Evolutionary conservation across 23 tunicate species (phyloP).

Genomic region (Oikopleura dioica): DNA sequence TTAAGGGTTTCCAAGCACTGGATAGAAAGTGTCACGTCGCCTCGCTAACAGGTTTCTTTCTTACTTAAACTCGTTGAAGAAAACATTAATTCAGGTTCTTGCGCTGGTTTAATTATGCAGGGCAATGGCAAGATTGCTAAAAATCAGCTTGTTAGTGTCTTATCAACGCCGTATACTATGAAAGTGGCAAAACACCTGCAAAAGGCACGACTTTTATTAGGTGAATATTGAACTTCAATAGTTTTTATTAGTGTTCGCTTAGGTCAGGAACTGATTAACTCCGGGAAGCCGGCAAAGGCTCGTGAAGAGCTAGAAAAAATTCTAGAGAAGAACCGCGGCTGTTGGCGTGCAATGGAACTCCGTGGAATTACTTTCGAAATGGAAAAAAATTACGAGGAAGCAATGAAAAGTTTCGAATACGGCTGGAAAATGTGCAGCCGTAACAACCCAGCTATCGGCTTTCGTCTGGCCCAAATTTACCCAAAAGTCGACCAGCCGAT

Average conservation of each 20-base stretch:
- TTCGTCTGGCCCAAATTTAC: not conserved
- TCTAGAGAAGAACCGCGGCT: not conserved
- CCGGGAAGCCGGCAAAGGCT: not conserved
- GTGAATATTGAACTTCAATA: too few species aligned
- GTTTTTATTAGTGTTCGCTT: too few species aligned
- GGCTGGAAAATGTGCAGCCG: too few species aligned
- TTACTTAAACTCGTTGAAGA: too few species aligned
- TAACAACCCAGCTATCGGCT: too few species aligned
- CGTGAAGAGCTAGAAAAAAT: not conserved
- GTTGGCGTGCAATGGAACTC: not conserved
- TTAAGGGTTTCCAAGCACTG: not conserved
- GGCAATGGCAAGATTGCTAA: too few species aligned
- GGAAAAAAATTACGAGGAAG: not conserved
- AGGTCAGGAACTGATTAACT: not conserved
- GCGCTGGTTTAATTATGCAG: not conserved
- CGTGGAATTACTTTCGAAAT: not conserved
- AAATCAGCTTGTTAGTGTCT: too few species aligned
- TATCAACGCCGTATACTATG: too few species aligned
- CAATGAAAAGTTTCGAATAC: too few species aligned
- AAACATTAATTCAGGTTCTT: too few species aligned
- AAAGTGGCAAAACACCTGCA: too few species aligned
- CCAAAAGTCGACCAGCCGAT: not conserved
- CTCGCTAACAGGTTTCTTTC: not conserved
- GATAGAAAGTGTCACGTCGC: not conserved
- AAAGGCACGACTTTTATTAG: too few species aligned